These are phyloP conservation scores for Panurus biarmicus DNA, from an alignment of 2,113 vertebrate species.

Conservation along the genomic window DNA sequence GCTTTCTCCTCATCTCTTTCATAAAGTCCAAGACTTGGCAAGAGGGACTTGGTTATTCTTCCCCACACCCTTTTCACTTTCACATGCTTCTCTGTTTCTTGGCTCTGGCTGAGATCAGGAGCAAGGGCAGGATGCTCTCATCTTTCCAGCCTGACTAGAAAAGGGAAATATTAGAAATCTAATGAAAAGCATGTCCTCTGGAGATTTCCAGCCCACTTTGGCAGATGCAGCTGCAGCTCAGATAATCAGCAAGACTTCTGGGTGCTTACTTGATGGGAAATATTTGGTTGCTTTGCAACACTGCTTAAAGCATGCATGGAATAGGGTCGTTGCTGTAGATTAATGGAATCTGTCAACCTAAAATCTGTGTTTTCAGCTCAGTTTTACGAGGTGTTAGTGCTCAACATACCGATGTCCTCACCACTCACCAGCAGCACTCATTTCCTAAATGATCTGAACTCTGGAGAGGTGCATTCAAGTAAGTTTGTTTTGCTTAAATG, in stretches of 20 bases:
- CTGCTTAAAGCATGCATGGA: not conserved
- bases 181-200: not conserved
- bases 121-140: not conserved
- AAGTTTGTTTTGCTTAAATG: not conserved
- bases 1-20: not conserved
- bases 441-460: not conserved
- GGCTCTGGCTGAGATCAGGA: not conserved
- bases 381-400: not conserved
- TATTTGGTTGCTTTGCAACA: not conserved
- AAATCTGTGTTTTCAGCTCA: not conserved
- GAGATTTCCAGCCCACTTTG: not conserved
- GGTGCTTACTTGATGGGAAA: not conserved
- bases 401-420: not conserved
- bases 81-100: not conserved
- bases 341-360: not conserved
- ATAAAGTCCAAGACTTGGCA: not conserved
- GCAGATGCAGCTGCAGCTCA: not conserved
- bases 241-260: not conserved
- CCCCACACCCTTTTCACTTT: not conserved
- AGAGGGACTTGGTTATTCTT: not conserved
- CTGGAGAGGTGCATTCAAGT: not conserved
- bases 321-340: not conserved
- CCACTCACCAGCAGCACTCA: not conserved
- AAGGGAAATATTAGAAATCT: not conserved
- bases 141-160: not conserved